Percentiles rank a stretch among this genome's conserved stretches.
These are phyloP conservation scores for Ichneumoninae sp. DNA, from an alignment of 2,888 invertebrate genomes.

Conservation along the genomic window DNA sequence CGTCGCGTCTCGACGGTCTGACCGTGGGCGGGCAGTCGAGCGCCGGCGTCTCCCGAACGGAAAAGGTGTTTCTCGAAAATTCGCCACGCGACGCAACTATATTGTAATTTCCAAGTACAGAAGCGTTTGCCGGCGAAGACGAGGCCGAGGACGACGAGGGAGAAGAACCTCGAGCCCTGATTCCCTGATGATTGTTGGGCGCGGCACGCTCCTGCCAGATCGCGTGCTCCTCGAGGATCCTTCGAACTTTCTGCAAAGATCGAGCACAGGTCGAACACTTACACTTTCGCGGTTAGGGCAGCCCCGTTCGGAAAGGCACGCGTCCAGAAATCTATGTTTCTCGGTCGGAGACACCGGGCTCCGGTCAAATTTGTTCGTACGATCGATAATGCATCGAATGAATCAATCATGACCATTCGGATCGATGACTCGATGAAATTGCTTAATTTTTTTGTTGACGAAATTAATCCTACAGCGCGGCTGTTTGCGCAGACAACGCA, in stretches of 20 bases:
- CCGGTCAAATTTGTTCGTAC: not conserved
- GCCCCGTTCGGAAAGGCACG: not conserved
- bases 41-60: constrained; percentile 73
- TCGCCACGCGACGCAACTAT: constrained; percentile 78
- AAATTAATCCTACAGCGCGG: not conserved
- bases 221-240: constrained; percentile 71
- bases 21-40: constrained; percentile 19
- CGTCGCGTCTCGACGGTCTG: constrained; percentile 40
- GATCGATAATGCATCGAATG: not conserved
- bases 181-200: constrained; percentile 49
- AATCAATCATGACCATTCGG: too few species aligned
- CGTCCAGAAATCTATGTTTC: not conserved
- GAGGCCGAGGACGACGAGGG: constrained; percentile 55
- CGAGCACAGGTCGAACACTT: constrained; percentile 22
- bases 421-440: not conserved
- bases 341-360: not conserved
- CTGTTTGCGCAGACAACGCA: not conserved
- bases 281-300: not conserved
- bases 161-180: constrained; percentile 54
- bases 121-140: constrained; percentile 34
- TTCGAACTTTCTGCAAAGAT: constrained; percentile 71
- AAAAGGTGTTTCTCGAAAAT: constrained; percentile 76
- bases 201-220: constrained; percentile 70
- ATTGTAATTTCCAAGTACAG: constrained; percentile 72
- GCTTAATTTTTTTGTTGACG: not conserved